phyloP scores from a whole-genome alignment of 2,888 invertebrate genomes.

The Clusia tigrina region DNA sequence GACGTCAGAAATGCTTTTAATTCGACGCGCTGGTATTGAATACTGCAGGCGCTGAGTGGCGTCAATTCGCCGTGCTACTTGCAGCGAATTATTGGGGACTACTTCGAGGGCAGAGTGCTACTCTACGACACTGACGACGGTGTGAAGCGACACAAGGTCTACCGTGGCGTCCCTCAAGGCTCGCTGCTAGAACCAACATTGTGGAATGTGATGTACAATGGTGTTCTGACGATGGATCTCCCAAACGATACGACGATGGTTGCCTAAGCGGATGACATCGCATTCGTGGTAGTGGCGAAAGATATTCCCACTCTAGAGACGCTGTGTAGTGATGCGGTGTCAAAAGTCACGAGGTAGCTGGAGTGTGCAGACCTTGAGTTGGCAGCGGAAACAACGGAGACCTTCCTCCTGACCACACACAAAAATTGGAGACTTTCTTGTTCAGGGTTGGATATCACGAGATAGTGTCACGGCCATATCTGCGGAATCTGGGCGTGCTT shows the following conservation, averaged over 20 bases:
- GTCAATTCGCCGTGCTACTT: not conserved
- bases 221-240: not conserved
- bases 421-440: not conserved
- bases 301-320: not conserved
- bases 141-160: not conserved
- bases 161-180: not conserved
- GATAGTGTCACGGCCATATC: not conserved
- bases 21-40: not conserved
- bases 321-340: not conserved
- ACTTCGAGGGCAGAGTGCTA: not conserved
- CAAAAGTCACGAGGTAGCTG: not conserved
- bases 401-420: not conserved
- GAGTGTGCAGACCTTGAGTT: not conserved
- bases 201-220: not conserved
- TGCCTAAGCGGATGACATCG: not conserved
- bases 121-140: not conserved
- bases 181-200: not conserved
- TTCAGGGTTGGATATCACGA: not conserved
- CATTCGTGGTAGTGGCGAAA: not conserved
- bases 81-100: not conserved
- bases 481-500: not conserved
- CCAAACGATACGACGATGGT: not conserved
- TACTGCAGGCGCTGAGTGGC: not conserved
- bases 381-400: not conserved
- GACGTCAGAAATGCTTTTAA: conserved; percentile 5